These are phyloP conservation scores for Balearica regulorum DNA, from an alignment of 2,797 vertebrate genomes.

Conservation along the genomic window DNA sequence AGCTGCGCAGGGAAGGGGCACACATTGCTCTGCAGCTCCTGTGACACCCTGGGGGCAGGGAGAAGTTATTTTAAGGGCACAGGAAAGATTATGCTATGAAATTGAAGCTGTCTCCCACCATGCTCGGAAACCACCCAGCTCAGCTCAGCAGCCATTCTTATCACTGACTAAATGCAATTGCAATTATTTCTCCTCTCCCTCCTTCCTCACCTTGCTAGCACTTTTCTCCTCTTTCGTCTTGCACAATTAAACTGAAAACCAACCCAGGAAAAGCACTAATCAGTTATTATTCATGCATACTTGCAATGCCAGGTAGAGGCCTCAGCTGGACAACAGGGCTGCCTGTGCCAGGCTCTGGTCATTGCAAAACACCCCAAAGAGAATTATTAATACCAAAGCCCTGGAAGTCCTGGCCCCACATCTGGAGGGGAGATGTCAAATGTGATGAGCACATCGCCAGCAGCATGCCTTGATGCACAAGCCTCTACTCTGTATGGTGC, in stretches of 20 bases:
- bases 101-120: neutral
- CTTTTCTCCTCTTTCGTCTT: constrained; percentile 23
- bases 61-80: constrained; percentile 53
- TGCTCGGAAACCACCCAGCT: constrained; percentile 31
- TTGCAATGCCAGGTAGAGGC: constrained; percentile 28
- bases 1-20: neutral
- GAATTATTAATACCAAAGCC: neutral
- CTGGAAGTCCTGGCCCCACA: neutral
- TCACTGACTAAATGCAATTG: constrained; percentile 2
- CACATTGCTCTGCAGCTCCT: neutral
- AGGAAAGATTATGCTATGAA: constrained; percentile 26
- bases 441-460: neutral
- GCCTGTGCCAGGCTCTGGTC: neutral
- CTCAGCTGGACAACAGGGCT: neutral
- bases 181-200: constrained; percentile 17
- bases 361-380: neutral
- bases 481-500: neutral
- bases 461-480: neutral
- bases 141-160: constrained; percentile 47
- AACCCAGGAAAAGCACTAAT: neutral
- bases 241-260: neutral
- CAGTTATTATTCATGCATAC: neutral
- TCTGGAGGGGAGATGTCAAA: neutral
- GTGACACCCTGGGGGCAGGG: neutral
- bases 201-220: neutral